Evolutionary conservation across 2,113 vertebrate genomes (phyloP).

Genomic region (Zosterops pallidus): DNA sequence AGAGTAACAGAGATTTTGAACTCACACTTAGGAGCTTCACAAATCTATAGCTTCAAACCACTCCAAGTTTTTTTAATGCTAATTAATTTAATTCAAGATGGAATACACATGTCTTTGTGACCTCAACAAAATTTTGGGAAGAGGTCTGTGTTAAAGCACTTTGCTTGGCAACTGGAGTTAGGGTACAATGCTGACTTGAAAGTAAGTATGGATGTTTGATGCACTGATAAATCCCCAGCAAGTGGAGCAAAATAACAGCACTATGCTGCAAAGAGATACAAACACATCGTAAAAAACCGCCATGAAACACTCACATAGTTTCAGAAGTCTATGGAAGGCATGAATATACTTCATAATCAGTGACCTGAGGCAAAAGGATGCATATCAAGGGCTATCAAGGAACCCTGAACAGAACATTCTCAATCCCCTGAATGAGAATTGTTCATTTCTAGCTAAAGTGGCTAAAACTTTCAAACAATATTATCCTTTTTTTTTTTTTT

Average conservation of each 20-base stretch:
- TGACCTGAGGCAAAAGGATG: neutral
- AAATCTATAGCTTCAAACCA: neutral
- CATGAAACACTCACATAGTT: neutral
- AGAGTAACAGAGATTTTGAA: neutral
- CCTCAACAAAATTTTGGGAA: neutral
- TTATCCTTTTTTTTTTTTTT: neutral
- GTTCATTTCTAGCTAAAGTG: neutral
- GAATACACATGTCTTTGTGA: accelerated
- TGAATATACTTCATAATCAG: neutral
- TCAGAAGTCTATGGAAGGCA: neutral
- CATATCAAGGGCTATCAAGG: neutral
- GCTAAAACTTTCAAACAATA: neutral
- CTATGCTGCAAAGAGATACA: neutral
- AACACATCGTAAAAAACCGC: accelerated
- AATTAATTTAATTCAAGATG: neutral
- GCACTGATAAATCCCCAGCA: neutral
- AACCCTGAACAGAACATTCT: neutral
- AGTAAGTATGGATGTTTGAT: neutral
- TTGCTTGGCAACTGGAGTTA: accelerated
- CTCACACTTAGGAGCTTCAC: neutral
- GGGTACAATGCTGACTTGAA: neutral
- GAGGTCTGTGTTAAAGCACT: neutral
- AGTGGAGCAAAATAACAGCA: neutral
- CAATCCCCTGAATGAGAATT: neutral
- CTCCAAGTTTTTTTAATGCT: neutral